phyloP scores from a whole-genome alignment of 2,113 vertebrate species.

The Melospiza melodia region DNA sequence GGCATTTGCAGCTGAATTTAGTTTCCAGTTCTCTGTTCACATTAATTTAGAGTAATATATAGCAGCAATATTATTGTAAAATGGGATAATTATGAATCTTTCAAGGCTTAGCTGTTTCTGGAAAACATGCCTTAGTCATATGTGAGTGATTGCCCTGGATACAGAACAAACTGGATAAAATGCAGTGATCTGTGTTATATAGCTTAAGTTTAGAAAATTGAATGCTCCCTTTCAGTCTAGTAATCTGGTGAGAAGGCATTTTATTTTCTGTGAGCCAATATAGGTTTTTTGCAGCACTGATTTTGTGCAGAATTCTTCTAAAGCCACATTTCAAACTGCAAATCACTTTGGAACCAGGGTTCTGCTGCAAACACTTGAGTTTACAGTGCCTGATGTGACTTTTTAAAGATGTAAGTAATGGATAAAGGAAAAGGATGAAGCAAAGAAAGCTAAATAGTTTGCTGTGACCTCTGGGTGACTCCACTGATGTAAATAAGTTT shows the following conservation, averaged over 20 bases:
- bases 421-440: neutral
- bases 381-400: neutral
- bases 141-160: neutral
- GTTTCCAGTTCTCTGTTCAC: neutral
- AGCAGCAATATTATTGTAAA: neutral
- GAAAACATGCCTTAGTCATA: neutral
- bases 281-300: neutral
- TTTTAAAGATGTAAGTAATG: neutral
- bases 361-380: neutral
- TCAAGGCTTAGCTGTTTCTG: neutral
- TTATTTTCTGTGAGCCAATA: neutral
- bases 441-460: neutral
- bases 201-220: neutral
- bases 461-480: constrained; percentile 11
- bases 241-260: neutral
- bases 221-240: neutral
- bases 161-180: neutral
- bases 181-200: neutral
- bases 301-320: neutral
- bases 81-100: neutral
- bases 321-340: neutral
- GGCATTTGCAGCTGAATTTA: neutral
- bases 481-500: neutral
- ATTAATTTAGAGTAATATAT: neutral
- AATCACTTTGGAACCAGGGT: neutral